These are phyloP conservation scores for Hetaerina titia DNA, from an alignment of 2,888 invertebrate genomes.

Conservation along the genomic window DNA sequence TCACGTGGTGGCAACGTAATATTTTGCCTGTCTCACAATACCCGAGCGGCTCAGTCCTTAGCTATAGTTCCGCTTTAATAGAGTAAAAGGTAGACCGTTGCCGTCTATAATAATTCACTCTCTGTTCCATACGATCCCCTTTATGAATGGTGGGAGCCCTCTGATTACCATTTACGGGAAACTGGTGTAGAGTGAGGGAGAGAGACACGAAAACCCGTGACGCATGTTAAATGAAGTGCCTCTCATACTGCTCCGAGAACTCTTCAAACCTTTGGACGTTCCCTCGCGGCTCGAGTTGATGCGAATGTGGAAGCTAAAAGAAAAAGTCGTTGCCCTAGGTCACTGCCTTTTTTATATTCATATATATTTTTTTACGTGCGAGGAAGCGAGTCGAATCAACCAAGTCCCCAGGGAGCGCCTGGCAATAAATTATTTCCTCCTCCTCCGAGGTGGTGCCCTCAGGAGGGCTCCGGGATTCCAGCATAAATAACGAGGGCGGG, in stretches of 20 bases:
- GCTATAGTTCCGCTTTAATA: too few relatives aligned
- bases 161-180: not conserved
- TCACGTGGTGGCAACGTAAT: too few relatives aligned
- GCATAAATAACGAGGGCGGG: not conserved
- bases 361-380: not conserved
- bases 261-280: not conserved
- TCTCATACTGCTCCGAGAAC: not conserved
- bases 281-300: not conserved
- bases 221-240: not conserved
- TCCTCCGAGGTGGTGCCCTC: not conserved
- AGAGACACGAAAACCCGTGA: not conserved
- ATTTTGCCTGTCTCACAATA: too few relatives aligned
- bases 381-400: too few relatives aligned
- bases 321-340: not conserved
- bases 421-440: not conserved
- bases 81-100: too few relatives aligned
- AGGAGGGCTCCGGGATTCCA: not conserved
- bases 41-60: too few relatives aligned
- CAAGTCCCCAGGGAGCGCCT: not conserved
- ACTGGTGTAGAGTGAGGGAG: not conserved
- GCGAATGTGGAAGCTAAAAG: not conserved
- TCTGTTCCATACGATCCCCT: too few relatives aligned
- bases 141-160: not conserved
- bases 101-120: too few relatives aligned
- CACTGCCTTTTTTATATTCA: not conserved